Base-by-base conservation (phyloP, 2,113 vertebrate species). In the Nannospalax galili region DNA sequence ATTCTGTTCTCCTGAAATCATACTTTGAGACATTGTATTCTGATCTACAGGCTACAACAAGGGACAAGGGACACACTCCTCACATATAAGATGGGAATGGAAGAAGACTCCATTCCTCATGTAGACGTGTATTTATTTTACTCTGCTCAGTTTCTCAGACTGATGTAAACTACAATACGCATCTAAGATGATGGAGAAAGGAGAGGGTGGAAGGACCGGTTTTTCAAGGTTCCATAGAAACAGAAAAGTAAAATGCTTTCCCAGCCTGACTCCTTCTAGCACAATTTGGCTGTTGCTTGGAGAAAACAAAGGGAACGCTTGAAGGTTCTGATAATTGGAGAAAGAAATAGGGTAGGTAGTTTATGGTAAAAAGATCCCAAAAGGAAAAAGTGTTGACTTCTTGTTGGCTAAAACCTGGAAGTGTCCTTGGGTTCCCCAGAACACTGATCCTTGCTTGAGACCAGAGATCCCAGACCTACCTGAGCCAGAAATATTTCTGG, bases 31-130 rank as follows among this genome's bases (percentile, higher is more conserved):
- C 79, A 3, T 2, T 60, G 65, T 88, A 40, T 64, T 81, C 52
- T 80, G 30, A 45, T 45, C 14, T 42, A 20, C 7, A 92, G 28
- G 3, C 90, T 97, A 75, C 93, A 95, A 81, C 28, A 86, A 82
- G 5, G 17, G 89, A 93, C 48, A 85, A 85, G 48, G 22, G 48
- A 74, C 92, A 0, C 15, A 52, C 20, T 79, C 35, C 37, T 17
- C 28, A 84, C 80, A 65, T 56, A 4, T 65, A 37, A 70, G 19
- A 3, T 42, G 37, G 65, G 3, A 8, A 67, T 26, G 30, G 35
- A 32, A 35, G 7, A 11, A 85, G 28, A 87, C 73, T 80, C 1
- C 10, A 20, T 79, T 20, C 3, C 32, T 90, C 17, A 7, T 11
- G 0, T 70, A 88, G 88, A 92, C 70, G 62, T n/a, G 3, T 24